Evolutionary conservation across 2,888 invertebrate genomes (phyloP), one percentile per base, ranked within the genome.

Genomic region (Eupithecia pulchellata): DNA sequence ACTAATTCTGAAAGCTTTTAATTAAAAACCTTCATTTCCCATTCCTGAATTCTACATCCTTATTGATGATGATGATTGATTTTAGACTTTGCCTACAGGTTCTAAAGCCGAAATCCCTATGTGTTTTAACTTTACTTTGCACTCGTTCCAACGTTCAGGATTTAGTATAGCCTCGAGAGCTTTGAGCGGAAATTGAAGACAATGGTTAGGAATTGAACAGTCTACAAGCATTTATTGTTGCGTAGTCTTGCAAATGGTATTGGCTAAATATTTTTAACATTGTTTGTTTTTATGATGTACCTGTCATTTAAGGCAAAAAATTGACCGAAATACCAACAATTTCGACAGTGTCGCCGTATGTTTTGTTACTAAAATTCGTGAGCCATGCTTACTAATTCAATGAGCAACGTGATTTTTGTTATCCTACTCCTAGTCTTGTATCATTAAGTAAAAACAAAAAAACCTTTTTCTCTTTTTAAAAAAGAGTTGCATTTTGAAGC

Each of bases 151-250:
- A 63, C 73, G 69, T 78, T 78, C 77, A 74, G 76, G 75, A 70
- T 76, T 78, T 70, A 57, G 68, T 70, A 57, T 68, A 77, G 74
- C 76, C 79, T 75, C 81, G 60, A 71, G 74, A 75, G 77, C 61
- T 69, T 70, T 69, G 66, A 62, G 69, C 77, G 79, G 78, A 78
- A 82, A 82, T 84, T 82, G 81, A 80, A 82, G 76, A 78, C 78
- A 78, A 78, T 78, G 77, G 74, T 73, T 78, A 74, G 71, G 78
- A 82, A 82, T 81, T 78, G 74, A 70, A 30, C 42, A 20, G 14
- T 32, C 70, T 5, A 74, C 76, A 77, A 75, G 68, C 47, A 14
- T 69, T 61, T 55, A 55, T 6, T 55, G 13, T 14, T 27, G 27
- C 55, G 55, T 55, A 8, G 52, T 17, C 39, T 39, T 39, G 13